Base-by-base conservation (phyloP, 2,113 vertebrate species). In the Prinia subflava region DNA sequence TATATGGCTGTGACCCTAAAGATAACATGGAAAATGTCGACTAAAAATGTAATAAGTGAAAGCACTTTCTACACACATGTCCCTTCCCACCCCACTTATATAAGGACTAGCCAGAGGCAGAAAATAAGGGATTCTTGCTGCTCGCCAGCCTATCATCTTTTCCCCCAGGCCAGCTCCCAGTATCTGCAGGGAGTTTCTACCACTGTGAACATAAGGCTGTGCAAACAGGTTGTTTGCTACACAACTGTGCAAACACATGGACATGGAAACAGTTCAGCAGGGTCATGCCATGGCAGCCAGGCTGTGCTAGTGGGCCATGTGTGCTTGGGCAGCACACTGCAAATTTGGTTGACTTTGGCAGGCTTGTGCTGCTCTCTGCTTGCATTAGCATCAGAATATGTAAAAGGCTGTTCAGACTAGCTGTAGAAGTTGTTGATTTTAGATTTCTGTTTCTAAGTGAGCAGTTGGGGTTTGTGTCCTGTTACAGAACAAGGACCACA, bases 401-500 rank as follows among this genome's bases (percentile, higher is more conserved):
- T 25, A 65, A 75, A 20, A 63, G 56, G 47, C 83, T 57, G 35
- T 25, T 90, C 49, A 85, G 73, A 68, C 39, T 46, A 67, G 65
- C 78, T 89, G 75, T 75, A 75, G 41, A 78, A 91, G 56, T 67
- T 78, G 71, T 77, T 93, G 46, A 44, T 8, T 95, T 92, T 89
- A 70, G 92, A 50, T 82, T 86, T 91, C 90, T 73, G 0, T 62
- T 92, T 95, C 83, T 49, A 70, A 86, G 89, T 39, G 37, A 78
- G 71, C 44, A 74, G 64, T 46, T 83, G 69, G 78, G 53, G 80
- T 88, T 96, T 95, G 67, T 94, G 80, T 73, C 73, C 96, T 64
- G 89, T 96, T 97, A 77, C 44, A 90, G 86, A 96, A 87, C 53
- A 96, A 95, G 96, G 87, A 83, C 83, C 85, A 69, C 86, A 94